Percentiles rank a stretch among this genome's conserved stretches.
Evolutionary conservation across 2,113 vertebrate genomes (phyloP).

Genomic region (Heterochromis multidens): DNA sequence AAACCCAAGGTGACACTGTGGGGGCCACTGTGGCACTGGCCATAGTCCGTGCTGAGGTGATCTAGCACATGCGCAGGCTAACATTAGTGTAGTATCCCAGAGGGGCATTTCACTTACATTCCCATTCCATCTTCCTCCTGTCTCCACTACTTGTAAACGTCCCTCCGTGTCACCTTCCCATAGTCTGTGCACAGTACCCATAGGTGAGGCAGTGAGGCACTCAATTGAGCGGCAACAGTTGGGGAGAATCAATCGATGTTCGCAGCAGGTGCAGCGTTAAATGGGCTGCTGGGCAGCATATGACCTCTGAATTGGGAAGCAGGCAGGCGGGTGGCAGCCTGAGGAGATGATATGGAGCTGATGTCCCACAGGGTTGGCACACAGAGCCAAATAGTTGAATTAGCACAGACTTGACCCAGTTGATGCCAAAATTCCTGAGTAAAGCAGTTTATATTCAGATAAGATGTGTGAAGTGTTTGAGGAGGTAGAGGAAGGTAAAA

Average conservation of each 20-base stretch:
- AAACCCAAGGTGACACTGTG: constrained; percentile 60
- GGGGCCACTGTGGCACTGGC: neutral
- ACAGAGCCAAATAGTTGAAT: neutral
- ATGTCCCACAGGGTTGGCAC: constrained; percentile 14
- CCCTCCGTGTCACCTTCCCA: constrained; percentile 6
- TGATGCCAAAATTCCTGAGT: neutral
- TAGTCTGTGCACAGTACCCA: constrained; percentile 7
- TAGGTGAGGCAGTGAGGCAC: constrained; percentile 23
- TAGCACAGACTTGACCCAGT: constrained; percentile 18
- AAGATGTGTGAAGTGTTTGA: neutral
- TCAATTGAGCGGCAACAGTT: constrained; percentile 43
- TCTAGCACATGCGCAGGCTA: constrained; percentile 21
- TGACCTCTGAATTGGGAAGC: constrained; percentile 40
- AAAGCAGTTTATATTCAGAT: constrained; percentile 4
- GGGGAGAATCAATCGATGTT: constrained; percentile 49
- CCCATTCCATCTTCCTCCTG: constrained; percentile 1
- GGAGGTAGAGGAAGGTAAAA: neutral
- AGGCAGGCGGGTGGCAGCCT: constrained; percentile 3
- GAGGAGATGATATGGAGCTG: constrained; percentile 17
- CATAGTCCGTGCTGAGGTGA: neutral
- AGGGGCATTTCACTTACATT: constrained; percentile 41
- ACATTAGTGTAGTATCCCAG: constrained; percentile 51
- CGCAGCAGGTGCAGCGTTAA: constrained; percentile 55
- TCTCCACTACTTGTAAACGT: constrained; percentile 9
- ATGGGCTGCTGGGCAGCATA: constrained; percentile 35